phyloP scores from a whole-genome alignment of 2,113 vertebrate species.

The Bujurquina vittata region DNA sequence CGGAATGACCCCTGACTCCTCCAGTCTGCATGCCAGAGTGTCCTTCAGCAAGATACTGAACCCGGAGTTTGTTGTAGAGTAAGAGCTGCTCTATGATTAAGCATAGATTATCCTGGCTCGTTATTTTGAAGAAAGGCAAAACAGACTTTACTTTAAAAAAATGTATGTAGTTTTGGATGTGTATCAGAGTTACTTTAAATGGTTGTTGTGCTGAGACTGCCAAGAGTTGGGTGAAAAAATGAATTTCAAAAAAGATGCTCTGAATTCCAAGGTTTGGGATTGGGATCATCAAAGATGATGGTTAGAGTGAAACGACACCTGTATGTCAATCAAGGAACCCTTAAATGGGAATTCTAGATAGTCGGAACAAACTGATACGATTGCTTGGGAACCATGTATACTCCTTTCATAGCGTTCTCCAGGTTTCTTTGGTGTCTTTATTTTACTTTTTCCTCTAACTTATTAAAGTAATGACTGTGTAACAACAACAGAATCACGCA shows the following conservation, averaged over 20 bases:
- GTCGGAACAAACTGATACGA: not conserved
- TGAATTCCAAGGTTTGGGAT: not conserved
- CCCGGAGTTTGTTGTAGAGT: no score
- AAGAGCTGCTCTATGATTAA: no score
- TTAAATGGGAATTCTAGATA: not conserved
- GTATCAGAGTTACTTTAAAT: not conserved
- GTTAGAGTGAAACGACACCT: not conserved
- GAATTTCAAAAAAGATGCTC: not conserved
- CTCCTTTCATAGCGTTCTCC: not conserved
- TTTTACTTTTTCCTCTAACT: not conserved
- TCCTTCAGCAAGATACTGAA: no score
- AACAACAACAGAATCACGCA: constrained; percentile 16
- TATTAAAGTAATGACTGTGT: not conserved
- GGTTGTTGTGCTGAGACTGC: no score
- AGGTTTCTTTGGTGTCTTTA: not conserved
- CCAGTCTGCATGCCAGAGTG: no score
- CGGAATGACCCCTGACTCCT: no score
- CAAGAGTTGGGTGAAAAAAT: not conserved
- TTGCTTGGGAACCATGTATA: not conserved
- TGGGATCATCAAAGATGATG: not conserved
- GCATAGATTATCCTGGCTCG: not conserved
- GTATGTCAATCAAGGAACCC: not conserved
- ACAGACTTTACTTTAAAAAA: not conserved
- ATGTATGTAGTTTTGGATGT: not conserved
- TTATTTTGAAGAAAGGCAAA: not conserved